These are phyloP conservation scores for Caiman crocodilus DNA, from an alignment of 2,797 vertebrate genomes.

Conservation along the genomic window DNA sequence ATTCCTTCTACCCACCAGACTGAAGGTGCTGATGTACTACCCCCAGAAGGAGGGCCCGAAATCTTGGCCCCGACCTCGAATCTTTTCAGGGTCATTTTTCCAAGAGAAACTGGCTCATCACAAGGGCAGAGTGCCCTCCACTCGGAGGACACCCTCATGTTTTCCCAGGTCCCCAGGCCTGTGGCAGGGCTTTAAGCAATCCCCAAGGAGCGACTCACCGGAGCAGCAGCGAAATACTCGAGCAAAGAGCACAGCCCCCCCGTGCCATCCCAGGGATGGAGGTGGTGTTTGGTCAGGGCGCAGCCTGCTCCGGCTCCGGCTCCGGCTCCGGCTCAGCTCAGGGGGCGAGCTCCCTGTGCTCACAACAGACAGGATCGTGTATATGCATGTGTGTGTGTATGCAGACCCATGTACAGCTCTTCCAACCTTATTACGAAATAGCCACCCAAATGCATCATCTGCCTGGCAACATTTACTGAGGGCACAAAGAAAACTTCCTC, in stretches of 20 bases:
- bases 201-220: neutral
- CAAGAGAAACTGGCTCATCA: neutral
- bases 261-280: constrained; percentile 2
- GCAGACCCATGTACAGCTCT: too few species aligned
- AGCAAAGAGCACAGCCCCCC: constrained; percentile 43
- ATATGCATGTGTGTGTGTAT: neutral
- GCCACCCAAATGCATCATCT: too few species aligned
- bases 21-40: neutral
- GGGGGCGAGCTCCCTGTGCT: neutral
- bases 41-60: neutral
- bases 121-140: neutral
- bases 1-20: neutral
- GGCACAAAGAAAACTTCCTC: too few species aligned
- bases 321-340: neutral
- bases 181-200: neutral
- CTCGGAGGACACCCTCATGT: neutral
- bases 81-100: neutral
- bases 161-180: neutral
- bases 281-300: neutral
- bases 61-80: neutral
- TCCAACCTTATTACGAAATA: too few species aligned
- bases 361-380: neutral
- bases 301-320: neutral
- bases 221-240: constrained; percentile 39
- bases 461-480: too few species aligned